Conservation (phyloP, 2,888 invertebrate genomes). For the Pyrrhia umbra region DNA sequence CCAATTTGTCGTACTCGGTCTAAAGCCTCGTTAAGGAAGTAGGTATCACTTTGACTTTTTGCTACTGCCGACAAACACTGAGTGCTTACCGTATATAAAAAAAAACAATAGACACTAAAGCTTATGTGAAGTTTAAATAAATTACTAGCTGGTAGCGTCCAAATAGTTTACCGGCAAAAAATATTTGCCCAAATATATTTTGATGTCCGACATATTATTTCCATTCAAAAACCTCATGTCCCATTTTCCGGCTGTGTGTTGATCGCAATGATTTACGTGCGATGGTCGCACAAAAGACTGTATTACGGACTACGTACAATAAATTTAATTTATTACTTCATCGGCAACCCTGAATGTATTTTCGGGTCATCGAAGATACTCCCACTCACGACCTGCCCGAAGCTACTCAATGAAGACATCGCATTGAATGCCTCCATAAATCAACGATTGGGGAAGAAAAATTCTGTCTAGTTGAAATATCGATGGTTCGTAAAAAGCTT, state of each 20-base stretch:
- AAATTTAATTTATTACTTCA: slow-evolving; percentile 87
- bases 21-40: too few species aligned
- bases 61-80: too few species aligned
- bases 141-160: too few species aligned
- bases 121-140: too few species aligned
- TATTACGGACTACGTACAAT: slow-evolving; percentile 80
- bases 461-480: slow-evolving; percentile 80
- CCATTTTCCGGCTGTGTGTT: slow-evolving; percentile 67
- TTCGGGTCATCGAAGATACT: slow-evolving; percentile 82
- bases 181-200: not conserved
- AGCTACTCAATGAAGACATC: slow-evolving; percentile 86
- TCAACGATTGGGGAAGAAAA: slow-evolving; percentile 72
- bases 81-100: too few species aligned
- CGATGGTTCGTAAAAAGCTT: slow-evolving; percentile 59
- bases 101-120: too few species aligned
- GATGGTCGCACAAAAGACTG: slow-evolving; percentile 74
- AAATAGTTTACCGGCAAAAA: not conserved
- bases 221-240: slow-evolving; percentile 24
- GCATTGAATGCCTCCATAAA: slow-evolving; percentile 84
- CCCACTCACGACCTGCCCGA: slow-evolving; percentile 87
- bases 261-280: slow-evolving; percentile 79
- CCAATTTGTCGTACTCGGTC: too few species aligned
- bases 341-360: slow-evolving; percentile 78
- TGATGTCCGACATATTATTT: slow-evolving; percentile 5
- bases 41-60: too few species aligned